Evolutionary conservation across 2,888 invertebrate genomes (phyloP).

Genomic region (Agrotis clavis): DNA sequence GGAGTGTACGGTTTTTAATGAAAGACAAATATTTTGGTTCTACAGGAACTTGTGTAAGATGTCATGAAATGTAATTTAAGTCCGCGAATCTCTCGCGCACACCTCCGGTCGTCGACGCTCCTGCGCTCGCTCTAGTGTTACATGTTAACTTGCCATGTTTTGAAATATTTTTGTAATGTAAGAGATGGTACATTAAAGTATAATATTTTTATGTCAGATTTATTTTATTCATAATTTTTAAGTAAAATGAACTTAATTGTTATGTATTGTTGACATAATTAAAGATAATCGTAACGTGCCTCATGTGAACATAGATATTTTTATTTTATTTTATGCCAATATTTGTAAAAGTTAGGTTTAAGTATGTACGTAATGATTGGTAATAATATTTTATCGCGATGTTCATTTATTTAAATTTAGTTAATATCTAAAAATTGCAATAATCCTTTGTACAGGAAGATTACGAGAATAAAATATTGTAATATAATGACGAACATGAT

Average conservation of each 20-base stretch:
- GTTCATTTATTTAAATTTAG: constrained; percentile 67
- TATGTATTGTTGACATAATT: constrained; percentile 71
- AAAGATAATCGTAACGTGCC: constrained; percentile 74
- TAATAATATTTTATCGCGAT: constrained; percentile 64
- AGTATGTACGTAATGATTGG: constrained; percentile 70
- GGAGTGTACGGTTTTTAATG: constrained; percentile 23
- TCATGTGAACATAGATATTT: constrained; percentile 75
- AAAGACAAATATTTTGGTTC: constrained; percentile 15
- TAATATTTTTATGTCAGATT: constrained; percentile 72
- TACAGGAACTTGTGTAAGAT: constrained; percentile 30
- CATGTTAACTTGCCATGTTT: constrained; percentile 75
- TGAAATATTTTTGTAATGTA: constrained; percentile 70
- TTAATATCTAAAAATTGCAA: constrained; percentile 66
- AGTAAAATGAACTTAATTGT: constrained; percentile 68
- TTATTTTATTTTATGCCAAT: constrained; percentile 77
- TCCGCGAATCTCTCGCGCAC: constrained; percentile 15
- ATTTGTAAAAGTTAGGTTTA: constrained; percentile 70
- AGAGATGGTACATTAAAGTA: constrained; percentile 72
- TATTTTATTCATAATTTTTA: constrained; percentile 72
- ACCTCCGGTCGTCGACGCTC: constrained; percentile 33
- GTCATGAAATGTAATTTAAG: constrained; percentile 29
- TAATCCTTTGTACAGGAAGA: constrained; percentile 71
- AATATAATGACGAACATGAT: constrained; percentile 62
- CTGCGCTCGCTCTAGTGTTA: constrained; percentile 51
- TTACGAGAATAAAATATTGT: constrained; percentile 63